A percentile compares a stretch with the other conserved stretches of the same genome.
These are phyloP conservation scores for Argyra leucocephala DNA, from an alignment of 2,888 invertebrate species.

Conservation along the genomic window DNA sequence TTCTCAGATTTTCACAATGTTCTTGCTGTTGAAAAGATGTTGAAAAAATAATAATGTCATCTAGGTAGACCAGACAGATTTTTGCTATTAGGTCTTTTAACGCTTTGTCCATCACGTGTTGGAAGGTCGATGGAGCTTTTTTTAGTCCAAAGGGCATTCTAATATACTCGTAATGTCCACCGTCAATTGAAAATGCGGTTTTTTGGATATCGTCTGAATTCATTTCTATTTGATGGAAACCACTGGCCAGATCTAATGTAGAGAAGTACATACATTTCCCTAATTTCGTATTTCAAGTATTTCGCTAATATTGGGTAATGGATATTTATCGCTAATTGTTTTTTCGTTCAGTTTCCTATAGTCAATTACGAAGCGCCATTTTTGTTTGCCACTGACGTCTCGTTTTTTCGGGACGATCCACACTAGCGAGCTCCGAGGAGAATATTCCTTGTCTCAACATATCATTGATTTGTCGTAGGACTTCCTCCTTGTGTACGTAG, in stretches of 20 bases:
- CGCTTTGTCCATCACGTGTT: conserved; percentile 26
- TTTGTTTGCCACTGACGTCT: too few relatives aligned
- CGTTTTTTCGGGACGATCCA: too few relatives aligned
- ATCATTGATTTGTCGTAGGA: too few relatives aligned
- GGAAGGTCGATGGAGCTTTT: conserved; percentile 22
- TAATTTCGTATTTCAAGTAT: too few relatives aligned
- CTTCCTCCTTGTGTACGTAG: too few relatives aligned
- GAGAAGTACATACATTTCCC: neutral
- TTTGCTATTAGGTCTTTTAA: conserved; percentile 25
- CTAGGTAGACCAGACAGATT: conserved; percentile 23
- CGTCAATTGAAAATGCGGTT: conserved; percentile 24
- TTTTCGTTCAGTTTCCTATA: too few relatives aligned
- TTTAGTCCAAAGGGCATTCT: conserved; percentile 24
- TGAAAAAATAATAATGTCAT: conserved; percentile 18
- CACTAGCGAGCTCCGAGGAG: too few relatives aligned
- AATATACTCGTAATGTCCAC: conserved; percentile 23
- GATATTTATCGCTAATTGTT: too few relatives aligned
- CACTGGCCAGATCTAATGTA: too few relatives aligned
- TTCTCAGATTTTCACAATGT: conserved; percentile 14
- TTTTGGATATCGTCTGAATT: conserved; percentile 21
- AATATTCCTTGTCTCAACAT: too few relatives aligned
- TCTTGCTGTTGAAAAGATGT: conserved; percentile 13
- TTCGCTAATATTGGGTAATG: too few relatives aligned
- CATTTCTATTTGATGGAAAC: conserved; percentile 32
- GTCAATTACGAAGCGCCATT: too few relatives aligned